A percentile compares a stretch with the other conserved stretches of the same genome.
These are phyloP conservation scores for Seira ritae DNA, from an alignment of 2,888 invertebrate species.

Conservation along the genomic window DNA sequence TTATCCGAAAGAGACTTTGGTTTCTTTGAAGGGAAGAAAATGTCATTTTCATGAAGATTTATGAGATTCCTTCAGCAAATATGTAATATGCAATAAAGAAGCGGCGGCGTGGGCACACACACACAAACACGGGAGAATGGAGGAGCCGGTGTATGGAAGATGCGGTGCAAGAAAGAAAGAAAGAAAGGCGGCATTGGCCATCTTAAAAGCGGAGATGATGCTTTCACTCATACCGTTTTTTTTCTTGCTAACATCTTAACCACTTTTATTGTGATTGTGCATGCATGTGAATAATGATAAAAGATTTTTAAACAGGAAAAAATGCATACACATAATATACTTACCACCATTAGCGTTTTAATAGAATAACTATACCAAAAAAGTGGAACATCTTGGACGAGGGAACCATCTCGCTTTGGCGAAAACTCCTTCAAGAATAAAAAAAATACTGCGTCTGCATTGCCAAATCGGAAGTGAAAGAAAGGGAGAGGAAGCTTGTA, in stretches of 20 bases:
- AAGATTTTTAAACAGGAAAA: background rate
- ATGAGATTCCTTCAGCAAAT: slow-evolving; percentile 63
- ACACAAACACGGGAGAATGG: background rate
- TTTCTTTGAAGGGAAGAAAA: slow-evolving; percentile 47
- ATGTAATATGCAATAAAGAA: slow-evolving; percentile 40
- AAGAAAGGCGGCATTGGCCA: background rate
- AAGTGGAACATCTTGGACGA: background rate
- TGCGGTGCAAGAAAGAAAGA: background rate
- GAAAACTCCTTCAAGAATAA: background rate
- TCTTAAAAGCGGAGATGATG: background rate
- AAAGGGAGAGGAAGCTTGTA: background rate
- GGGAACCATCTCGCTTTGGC: background rate
- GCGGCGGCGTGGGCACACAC: background rate
- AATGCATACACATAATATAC: background rate
- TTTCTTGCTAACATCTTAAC: background rate
- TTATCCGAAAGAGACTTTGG: background rate
- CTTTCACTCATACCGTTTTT: background rate
- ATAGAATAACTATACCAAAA: background rate
- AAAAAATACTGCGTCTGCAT: background rate
- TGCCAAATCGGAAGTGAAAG: background rate
- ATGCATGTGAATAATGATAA: slow-evolving; percentile 11
- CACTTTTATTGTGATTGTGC: slow-evolving; percentile 7
- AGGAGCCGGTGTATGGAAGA: background rate
- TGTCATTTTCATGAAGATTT: slow-evolving; percentile 68
- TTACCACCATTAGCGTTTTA: background rate